Conservation (phyloP, 2,797 vertebrate species). For the Sebastiscus albofasciatus region DNA sequence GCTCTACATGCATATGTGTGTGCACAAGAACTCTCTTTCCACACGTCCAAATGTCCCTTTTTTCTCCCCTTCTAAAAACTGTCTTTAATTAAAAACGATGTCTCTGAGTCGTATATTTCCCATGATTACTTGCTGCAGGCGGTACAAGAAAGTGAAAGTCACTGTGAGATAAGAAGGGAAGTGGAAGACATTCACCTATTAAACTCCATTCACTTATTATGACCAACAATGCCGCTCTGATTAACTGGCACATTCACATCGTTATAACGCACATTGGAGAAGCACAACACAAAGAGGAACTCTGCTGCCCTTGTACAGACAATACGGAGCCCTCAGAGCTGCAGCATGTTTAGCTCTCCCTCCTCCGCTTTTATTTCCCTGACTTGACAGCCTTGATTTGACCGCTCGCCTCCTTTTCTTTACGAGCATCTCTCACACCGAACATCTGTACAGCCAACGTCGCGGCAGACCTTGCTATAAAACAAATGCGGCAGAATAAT, state of each 20-base stretch:
- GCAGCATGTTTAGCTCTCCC: slow-evolving; percentile 20
- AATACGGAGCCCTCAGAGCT: slow-evolving; percentile 39
- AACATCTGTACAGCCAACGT: not conserved
- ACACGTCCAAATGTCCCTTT: not conserved
- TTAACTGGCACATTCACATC: slow-evolving; percentile 51
- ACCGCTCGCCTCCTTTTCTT: slow-evolving; percentile 51
- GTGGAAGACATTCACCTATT: slow-evolving; percentile 55
- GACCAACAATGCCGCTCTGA: slow-evolving; percentile 61
- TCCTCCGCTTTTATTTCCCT: slow-evolving; percentile 51
- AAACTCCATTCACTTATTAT: slow-evolving; percentile 63
- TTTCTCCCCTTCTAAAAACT: slow-evolving; percentile 23
- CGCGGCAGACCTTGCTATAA: not conserved
- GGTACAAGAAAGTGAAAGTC: slow-evolving; percentile 54
- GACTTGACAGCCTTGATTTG: slow-evolving; percentile 60
- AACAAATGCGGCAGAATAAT: slow-evolving; percentile 13
- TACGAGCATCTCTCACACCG: slow-evolving; percentile 17
- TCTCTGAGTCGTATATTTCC: slow-evolving; percentile 53
- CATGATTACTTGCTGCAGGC: slow-evolving; percentile 70
- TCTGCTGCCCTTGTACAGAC: slow-evolving; percentile 57
- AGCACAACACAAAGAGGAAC: slow-evolving; percentile 45
- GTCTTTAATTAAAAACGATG: slow-evolving; percentile 63
- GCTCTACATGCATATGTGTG: not conserved
- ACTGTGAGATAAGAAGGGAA: slow-evolving; percentile 58
- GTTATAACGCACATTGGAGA: slow-evolving; percentile 39
- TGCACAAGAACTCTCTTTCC: not conserved